Conservation (phyloP, 2,888 invertebrate species). For the Nebria salina region DNA sequence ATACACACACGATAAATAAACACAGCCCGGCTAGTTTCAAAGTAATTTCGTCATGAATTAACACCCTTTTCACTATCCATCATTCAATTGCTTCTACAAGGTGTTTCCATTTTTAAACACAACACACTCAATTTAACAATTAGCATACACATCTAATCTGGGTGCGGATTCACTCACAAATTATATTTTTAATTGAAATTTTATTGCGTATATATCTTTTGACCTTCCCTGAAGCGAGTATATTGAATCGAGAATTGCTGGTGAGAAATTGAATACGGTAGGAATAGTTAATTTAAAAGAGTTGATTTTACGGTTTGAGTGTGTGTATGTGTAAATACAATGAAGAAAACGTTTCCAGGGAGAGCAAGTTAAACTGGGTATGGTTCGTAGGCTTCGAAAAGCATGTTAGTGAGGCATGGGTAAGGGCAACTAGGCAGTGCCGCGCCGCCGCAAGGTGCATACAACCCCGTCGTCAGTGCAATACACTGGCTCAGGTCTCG, state of each 20-base stretch:
- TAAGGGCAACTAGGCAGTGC: not conserved
- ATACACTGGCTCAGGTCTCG: not conserved
- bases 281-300: no score
- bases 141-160: no score
- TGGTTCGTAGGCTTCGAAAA: not conserved
- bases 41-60: slow-evolving; percentile 28
- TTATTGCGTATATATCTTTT: no score
- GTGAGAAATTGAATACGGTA: no score
- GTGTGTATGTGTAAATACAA: not conserved
- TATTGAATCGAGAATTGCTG: no score
- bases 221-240: no score
- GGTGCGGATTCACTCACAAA: no score
- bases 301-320: not conserved
- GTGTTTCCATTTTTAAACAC: not conserved
- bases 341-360: not conserved
- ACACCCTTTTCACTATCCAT: slow-evolving; percentile 14
- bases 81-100: slow-evolving; percentile 27
- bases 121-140: not conserved
- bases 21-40: not conserved
- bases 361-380: not conserved
- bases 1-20: slow-evolving; percentile 4
- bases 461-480: slow-evolving; percentile 8
- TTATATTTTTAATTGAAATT: no score
- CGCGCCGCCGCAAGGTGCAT: slow-evolving; percentile 34
- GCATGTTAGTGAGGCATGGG: slow-evolving; percentile 7